These are phyloP conservation scores for Hestina assimilis DNA, from an alignment of 1,140 invertebrate genomes.

Conservation along the genomic window DNA sequence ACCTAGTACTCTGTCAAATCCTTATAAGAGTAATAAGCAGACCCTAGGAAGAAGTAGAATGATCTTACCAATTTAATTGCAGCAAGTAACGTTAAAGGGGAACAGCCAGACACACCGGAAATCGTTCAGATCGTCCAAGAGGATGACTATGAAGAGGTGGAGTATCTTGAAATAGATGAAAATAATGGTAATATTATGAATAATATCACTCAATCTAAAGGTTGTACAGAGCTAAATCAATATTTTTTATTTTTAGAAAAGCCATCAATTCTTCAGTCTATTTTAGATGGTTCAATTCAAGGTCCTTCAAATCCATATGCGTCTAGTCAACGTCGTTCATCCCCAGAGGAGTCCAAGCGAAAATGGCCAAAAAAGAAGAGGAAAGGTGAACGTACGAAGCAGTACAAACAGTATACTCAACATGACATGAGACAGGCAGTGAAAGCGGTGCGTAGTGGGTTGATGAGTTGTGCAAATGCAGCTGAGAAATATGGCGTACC, in stretches of 20 bases:
- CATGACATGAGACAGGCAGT: slow-evolving; percentile 14
- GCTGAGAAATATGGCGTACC: slow-evolving; percentile 10
- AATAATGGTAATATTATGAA: too few species aligned
- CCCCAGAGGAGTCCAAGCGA: not conserved
- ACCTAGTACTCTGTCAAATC: too few species aligned
- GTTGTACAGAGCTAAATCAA: too few species aligned
- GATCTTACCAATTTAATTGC: too few species aligned
- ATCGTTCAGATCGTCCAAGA: not conserved
- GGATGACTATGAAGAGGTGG: slow-evolving; percentile 2
- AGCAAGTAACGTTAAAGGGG: too few species aligned
- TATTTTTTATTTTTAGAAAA: not conserved
- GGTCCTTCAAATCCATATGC: not conserved
- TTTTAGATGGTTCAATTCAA: not conserved
- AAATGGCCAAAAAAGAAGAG: slow-evolving; percentile 38
- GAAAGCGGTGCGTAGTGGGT: slow-evolving; percentile 4
- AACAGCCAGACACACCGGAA: not conserved
- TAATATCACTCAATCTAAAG: too few species aligned
- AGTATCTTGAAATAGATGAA: slow-evolving; percentile 7
- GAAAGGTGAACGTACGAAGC: slow-evolving; percentile 23
- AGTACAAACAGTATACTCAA: slow-evolving; percentile 41
- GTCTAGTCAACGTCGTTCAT: too few species aligned
- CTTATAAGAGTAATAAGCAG: too few species aligned
- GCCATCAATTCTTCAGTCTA: not conserved
- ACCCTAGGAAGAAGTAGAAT: too few species aligned
- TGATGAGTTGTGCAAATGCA: slow-evolving; percentile 1